Conservation (phyloP, 1,140 invertebrate genomes). For the Drosophila lacertosa region DNA sequence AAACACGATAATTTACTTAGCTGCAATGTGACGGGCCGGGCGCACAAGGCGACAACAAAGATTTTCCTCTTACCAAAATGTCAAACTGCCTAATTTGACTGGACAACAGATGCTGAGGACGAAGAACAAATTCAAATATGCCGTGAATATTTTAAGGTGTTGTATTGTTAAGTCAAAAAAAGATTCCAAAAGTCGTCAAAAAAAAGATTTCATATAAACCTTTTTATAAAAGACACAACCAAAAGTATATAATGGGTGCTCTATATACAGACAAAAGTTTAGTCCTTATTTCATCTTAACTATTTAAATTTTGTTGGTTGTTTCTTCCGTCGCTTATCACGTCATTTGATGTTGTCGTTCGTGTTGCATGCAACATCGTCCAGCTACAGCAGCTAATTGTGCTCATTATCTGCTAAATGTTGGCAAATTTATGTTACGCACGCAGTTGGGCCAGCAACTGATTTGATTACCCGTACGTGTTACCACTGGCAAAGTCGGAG, state of each 20-base stretch:
- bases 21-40: conserved; percentile 53
- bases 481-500: conserved; percentile 8
- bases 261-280: background rate
- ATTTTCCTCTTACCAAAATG: conserved; percentile 42
- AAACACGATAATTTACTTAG: conserved; percentile 82
- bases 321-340: conserved; percentile 17
- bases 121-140: conserved; percentile 26
- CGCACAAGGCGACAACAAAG: conserved; percentile 12
- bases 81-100: conserved; percentile 45
- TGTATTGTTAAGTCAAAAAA: background rate
- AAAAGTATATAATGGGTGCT: no score
- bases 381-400: conserved; percentile 66
- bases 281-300: background rate
- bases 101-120: conserved; percentile 34
- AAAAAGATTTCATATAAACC: background rate
- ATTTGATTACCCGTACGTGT: conserved; percentile 76
- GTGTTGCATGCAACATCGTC: conserved; percentile 26
- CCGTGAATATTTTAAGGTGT: conserved; percentile 18
- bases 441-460: conserved; percentile 70
- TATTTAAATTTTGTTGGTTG: background rate
- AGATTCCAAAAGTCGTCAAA: background rate
- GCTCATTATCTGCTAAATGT: conserved; percentile 81
- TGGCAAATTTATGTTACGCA: conserved; percentile 78
- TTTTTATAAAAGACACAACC: background rate
- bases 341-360: conserved; percentile 8